These are phyloP conservation scores for Eupelmus urozonus DNA, from an alignment of 2,888 invertebrate species.

Conservation along the genomic window DNA sequence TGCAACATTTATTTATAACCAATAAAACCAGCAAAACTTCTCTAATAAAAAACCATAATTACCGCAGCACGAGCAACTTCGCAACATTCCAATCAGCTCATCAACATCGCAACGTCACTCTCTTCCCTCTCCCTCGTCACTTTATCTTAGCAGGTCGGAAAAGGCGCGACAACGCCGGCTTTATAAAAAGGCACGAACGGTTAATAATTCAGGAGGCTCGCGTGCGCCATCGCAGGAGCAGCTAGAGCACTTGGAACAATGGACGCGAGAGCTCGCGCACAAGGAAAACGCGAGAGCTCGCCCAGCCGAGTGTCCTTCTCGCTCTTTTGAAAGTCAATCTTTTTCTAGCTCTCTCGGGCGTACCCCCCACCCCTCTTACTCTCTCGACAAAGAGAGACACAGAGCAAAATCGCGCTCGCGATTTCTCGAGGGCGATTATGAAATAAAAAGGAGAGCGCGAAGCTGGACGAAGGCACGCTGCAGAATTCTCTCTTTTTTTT, in stretches of 20 bases:
- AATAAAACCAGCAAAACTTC: too few species aligned
- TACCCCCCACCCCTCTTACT: not conserved
- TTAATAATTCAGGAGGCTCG: constrained; percentile 24
- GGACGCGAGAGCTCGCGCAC: not conserved
- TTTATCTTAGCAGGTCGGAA: too few species aligned
- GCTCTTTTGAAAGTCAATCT: constrained; percentile 42
- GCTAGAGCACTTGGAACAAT: too few species aligned
- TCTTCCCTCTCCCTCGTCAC: too few species aligned
- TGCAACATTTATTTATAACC: too few species aligned
- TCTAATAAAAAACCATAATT: too few species aligned
- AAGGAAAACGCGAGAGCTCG: not conserved
- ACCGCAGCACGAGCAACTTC: too few species aligned
- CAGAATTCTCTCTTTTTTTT: not conserved
- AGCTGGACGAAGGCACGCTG: not conserved
- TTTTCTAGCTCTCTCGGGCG: constrained; percentile 15
- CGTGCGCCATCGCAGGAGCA: not conserved
- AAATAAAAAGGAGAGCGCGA: constrained; percentile 35
- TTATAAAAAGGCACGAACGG: not conserved
- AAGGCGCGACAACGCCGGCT: too few species aligned
- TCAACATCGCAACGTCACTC: too few species aligned
- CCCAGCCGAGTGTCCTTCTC: constrained; percentile 31
- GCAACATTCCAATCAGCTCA: too few species aligned
- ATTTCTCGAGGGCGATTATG: constrained; percentile 45
- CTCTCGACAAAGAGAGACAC: constrained; percentile 6
- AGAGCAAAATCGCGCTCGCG: constrained; percentile 32